A percentile compares a stretch with the other conserved stretches of the same genome.
phyloP scores from a whole-genome alignment of 2,797 vertebrate species.

The Crenichthys baileyi region DNA sequence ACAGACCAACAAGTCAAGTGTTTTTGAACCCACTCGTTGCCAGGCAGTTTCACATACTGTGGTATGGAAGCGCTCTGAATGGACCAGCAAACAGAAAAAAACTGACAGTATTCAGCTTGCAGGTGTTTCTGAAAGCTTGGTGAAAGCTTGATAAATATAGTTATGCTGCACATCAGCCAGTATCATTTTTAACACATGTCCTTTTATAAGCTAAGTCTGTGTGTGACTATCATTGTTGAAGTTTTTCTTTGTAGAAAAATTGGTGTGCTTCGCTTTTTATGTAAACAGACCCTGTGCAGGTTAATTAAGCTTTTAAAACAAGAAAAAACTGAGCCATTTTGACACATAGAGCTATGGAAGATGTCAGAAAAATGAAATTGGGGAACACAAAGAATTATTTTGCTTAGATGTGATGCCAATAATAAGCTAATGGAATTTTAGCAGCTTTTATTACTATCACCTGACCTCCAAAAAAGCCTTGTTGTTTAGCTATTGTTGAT shows the following conservation, averaged over 20 bases:
- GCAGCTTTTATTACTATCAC: constrained; percentile 2
- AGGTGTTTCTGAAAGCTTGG: constrained; percentile 33
- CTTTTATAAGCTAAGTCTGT: constrained; percentile 18
- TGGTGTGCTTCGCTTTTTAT: constrained; percentile 5
- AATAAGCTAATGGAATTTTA: neutral
- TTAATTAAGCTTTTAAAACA: constrained; percentile 18
- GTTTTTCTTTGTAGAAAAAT: constrained; percentile 23
- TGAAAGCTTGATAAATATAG: constrained; percentile 28
- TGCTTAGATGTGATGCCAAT: neutral
- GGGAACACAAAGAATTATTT: neutral
- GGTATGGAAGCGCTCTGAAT: constrained; percentile 33
- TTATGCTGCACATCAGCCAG: constrained; percentile 34
- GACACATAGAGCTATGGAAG: constrained; percentile 24
- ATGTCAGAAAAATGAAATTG: neutral
- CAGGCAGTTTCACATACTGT: constrained; percentile 41
- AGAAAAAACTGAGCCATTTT: constrained; percentile 25
- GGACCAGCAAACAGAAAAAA: constrained; percentile 27
- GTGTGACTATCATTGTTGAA: constrained; percentile 2
- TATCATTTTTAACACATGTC: constrained; percentile 3
- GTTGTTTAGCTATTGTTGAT: constrained; percentile 13
- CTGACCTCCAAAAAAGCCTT: neutral
- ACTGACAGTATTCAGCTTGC: constrained; percentile 40
- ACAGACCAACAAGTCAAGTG: constrained; percentile 59
- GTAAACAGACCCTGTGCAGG: constrained; percentile 22
- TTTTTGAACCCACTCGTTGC: constrained; percentile 54